Evolutionary conservation across 2,888 invertebrate species (phyloP).

Genomic region (Troides oblongomaculatus): DNA sequence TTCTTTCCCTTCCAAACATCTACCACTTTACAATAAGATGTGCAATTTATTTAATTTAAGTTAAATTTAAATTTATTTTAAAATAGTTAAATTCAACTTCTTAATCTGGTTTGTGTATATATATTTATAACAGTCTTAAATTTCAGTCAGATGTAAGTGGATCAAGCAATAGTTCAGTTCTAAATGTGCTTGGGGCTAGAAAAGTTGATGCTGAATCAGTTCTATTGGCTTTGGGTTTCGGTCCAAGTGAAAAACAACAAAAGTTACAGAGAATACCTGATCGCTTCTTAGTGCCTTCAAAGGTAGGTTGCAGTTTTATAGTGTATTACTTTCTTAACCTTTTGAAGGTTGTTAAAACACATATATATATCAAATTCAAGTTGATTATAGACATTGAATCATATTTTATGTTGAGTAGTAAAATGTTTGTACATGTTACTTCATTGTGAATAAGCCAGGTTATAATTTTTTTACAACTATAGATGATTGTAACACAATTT

Average conservation of each 20-base stretch:
- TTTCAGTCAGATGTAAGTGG: constrained; percentile 73
- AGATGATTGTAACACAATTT: too few species aligned
- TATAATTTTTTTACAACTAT: background rate
- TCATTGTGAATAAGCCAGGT: background rate
- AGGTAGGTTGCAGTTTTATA: constrained; percentile 64
- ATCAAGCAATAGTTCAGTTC: constrained; percentile 86
- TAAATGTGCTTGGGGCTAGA: constrained; percentile 90
- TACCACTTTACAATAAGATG: too few species aligned
- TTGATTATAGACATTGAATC: too few species aligned
- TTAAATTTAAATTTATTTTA: background rate
- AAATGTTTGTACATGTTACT: too few species aligned
- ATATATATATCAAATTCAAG: too few species aligned
- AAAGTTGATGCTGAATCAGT: constrained; percentile 94
- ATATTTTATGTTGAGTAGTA: too few species aligned
- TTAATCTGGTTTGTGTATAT: background rate
- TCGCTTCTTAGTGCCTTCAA: constrained; percentile 89
- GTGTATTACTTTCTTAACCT: background rate
- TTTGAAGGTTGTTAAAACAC: background rate
- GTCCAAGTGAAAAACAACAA: constrained; percentile 84
- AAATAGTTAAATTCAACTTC: background rate
- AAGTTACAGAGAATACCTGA: constrained; percentile 89
- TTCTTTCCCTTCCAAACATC: too few species aligned
- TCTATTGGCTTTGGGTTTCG: constrained; percentile 89
- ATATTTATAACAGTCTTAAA: background rate
- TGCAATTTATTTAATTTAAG: background rate